Conservation (phyloP, 2,113 vertebrate genomes). For the Austrofundulus limnaeus region DNA sequence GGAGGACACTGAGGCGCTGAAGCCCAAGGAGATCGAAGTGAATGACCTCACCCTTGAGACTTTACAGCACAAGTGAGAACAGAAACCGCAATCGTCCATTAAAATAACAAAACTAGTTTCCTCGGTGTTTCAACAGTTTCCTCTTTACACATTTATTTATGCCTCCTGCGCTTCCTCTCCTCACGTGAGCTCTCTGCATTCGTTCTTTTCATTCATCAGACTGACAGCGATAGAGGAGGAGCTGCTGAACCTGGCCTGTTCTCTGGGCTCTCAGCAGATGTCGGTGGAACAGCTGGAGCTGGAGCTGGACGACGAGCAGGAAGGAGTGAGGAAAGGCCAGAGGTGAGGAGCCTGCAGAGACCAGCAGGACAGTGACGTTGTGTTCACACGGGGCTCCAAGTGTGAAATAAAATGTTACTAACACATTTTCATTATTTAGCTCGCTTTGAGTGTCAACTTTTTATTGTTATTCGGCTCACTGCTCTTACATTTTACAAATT, state of each 20-base stretch:
- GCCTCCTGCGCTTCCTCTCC: constrained; percentile 7
- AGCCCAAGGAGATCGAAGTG: constrained; percentile 83
- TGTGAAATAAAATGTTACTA: no score
- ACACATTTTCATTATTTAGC: no score
- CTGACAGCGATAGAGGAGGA: constrained; percentile 85
- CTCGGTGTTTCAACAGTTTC: constrained; percentile 21
- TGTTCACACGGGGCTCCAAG: no score
- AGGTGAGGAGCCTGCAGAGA: constrained; percentile 59
- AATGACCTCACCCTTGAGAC: constrained; percentile 91
- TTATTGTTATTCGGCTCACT: no score
- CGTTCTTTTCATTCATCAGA: constrained; percentile 40
- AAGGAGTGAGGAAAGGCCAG: constrained; percentile 68
- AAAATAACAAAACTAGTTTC: constrained; percentile 10
- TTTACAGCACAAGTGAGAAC: constrained; percentile 87
- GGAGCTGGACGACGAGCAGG: constrained; percentile 79
- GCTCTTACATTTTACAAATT: no score
- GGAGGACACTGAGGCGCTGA: constrained; percentile 83
- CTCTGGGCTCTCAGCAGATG: constrained; percentile 77
- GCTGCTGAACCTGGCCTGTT: constrained; percentile 70
- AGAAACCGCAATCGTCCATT: neutral
- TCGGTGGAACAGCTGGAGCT: constrained; percentile 79
- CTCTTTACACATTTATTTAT: neutral
- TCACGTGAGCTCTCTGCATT: neutral
- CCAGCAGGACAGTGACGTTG: neutral
- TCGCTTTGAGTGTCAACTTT: no score